Conservation (phyloP, 2,797 vertebrate genomes). For the Caiman crocodilus region DNA sequence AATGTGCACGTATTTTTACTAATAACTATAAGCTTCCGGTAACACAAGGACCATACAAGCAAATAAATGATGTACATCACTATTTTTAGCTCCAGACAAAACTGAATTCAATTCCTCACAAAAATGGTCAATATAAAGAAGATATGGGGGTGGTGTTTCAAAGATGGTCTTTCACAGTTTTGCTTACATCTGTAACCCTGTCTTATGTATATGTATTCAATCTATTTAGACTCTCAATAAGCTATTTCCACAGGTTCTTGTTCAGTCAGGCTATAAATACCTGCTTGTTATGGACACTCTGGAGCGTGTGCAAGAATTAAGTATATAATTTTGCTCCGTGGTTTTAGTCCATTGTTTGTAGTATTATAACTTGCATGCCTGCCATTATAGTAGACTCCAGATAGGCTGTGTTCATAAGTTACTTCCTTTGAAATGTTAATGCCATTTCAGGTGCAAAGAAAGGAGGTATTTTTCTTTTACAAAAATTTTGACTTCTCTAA, state of each 20-base stretch:
- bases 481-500: not conserved
- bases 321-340: not conserved
- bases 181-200: not conserved
- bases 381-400: not conserved
- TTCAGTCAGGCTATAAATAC: not conserved
- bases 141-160: not conserved
- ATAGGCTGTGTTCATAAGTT: not conserved
- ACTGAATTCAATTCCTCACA: not conserved
- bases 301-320: not conserved
- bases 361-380: not conserved
- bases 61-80: not conserved
- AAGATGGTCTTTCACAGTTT: not conserved
- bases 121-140: not conserved
- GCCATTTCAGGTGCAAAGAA: not conserved
- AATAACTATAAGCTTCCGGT: fast-evolving
- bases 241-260: not conserved
- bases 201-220: not conserved
- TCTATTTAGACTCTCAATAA: not conserved
- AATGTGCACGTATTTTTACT: not conserved
- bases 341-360: not conserved
- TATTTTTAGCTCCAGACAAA: not conserved
- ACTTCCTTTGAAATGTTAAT: not conserved
- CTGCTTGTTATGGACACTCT: not conserved
- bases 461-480: not conserved
- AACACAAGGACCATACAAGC: not conserved